Evolutionary conservation across 1,140 invertebrate species (phyloP), one percentile per base, ranked within the genome.

Genomic region (Paralvinella palmiformis): DNA sequence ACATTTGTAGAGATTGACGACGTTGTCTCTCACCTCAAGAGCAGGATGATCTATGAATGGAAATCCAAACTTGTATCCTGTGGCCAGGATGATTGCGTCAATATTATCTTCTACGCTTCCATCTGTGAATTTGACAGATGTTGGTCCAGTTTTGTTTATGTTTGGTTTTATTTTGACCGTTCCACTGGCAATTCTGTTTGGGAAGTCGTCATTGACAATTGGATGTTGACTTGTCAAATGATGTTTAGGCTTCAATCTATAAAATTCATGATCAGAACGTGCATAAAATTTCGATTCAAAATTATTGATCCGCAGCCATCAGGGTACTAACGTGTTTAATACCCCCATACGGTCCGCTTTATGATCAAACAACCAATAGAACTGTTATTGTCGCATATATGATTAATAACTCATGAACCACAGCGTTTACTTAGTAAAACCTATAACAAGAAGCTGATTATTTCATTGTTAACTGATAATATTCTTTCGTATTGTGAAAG

Each of bases 201-300:
- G 80, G 2, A 85, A 69, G 24, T 83, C 81, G 68, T 85, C 84
- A 68, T 85, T 85, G 20, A 85, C 82, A 50, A 82, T 84, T 1
- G 83, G 81, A 70, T 85, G 84, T 50, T 84, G 83, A 10, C 72
- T 69, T 20, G 78, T 74, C 7, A 81, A 72, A 10, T 73, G 59
- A 66, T 85, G 81, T 27, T 74, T 64, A 17, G 83, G 83, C 62
- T 82, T 75, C 36, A 85, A 63, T 4, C 74, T 70, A 68, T 81
- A 85, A 0, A 75, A 32, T 33, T 78, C 75, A 64, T 85, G 84
- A 69, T 84, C 80, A n/a, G n/a, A n/a, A n/a, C n/a, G n/a, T n/a
- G n/a, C n/a, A n/a, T n/a, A n/a, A n/a, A n/a, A n/a, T n/a, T n/a
- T n/a, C n/a, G n/a, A n/a, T n/a, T n/a, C n/a, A n/a, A n/a, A n/a